Conservation (phyloP, 2,888 invertebrate species). For the Clostera curtula region DNA sequence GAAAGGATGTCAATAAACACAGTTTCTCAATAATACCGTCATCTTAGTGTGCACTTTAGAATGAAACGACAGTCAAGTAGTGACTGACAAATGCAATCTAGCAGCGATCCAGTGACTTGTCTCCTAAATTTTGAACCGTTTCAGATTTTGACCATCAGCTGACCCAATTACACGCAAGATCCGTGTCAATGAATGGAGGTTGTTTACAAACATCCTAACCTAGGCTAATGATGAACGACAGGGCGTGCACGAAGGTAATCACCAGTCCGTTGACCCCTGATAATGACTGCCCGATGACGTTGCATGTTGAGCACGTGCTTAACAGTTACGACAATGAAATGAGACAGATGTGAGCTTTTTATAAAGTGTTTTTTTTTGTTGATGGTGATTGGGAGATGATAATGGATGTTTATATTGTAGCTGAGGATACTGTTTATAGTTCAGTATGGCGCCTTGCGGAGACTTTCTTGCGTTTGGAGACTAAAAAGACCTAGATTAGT, state of each 20-base stretch:
- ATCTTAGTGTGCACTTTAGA: too few relatives aligned
- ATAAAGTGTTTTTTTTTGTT: slow-evolving; percentile 16
- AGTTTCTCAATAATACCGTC: too few relatives aligned
- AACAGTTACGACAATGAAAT: slow-evolving; percentile 31
- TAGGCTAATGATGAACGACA: slow-evolving; percentile 74
- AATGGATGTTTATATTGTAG: slow-evolving; percentile 8
- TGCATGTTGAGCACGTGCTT: slow-evolving; percentile 62
- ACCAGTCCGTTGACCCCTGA: slow-evolving; percentile 65
- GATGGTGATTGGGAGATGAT: slow-evolving; percentile 19
- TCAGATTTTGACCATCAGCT: slow-evolving; percentile 14
- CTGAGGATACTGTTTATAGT: slow-evolving; percentile 1
- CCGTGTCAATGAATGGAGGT: slow-evolving; percentile 48
- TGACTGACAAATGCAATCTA: too few relatives aligned
- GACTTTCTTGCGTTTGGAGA: too few relatives aligned
- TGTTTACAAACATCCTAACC: slow-evolving; percentile 75
- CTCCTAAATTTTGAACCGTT: not conserved
- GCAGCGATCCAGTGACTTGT: not conserved
- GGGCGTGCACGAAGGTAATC: slow-evolving; percentile 68
- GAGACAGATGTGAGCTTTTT: slow-evolving; percentile 38
- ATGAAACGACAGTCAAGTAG: too few relatives aligned
- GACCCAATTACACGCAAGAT: slow-evolving; percentile 48
- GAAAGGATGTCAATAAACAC: too few relatives aligned
- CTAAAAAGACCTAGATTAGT: too few relatives aligned
- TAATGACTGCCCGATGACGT: slow-evolving; percentile 73
- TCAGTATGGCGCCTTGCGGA: too few relatives aligned